Evolutionary conservation across 1,140 invertebrate genomes (phyloP), one percentile per base, ranked within the genome.

Genomic region (Rhyzopertha dominica): DNA sequence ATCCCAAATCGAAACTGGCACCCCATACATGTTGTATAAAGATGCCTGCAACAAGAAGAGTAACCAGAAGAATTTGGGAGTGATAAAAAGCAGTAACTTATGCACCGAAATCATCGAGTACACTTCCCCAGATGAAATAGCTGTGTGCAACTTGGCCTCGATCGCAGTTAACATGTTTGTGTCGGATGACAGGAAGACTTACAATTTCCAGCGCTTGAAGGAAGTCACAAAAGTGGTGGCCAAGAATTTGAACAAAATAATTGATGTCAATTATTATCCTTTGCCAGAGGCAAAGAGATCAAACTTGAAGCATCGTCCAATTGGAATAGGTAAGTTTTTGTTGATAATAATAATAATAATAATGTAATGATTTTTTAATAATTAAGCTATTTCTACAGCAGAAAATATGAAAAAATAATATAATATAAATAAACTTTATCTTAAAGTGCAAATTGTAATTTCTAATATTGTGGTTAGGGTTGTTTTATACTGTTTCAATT

Each of bases 71-170:
- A 98, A 99, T 73, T 68, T 99, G 13, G 97, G 96, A 18, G 99
- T 96, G 4, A 98, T 99, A 47, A 97, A 96, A 71, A 95, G 94
- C 66, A 96, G 92, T 49, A 99, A 99, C 71, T 73, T 99, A 10
- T 99, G 95, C 65, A 98, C 96, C 1, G 97, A 99, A 78, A 93
- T 99, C 61, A 80, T 99, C 1, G 84, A 98, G 68, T 98, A 96
- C 65, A 88, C 85, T 9, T 82, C 87, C 25, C 73, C 82, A 2
- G 90, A 97, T 70, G 95, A 98, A 78, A 82, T 98, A 22, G 96
- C 95, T 18, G 96, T 98, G 0, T 99, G 97, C 69, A 99, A 98
- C 75, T 77, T 99, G 59, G 96, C 95, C 1, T 99, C 96, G 0
- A 88, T 99, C 53, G 95, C 96, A n/a, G 72, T 99, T 0, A 97